Evolutionary conservation across 2,113 vertebrate species (phyloP).

Genomic region (Hypomesus transpacificus): DNA sequence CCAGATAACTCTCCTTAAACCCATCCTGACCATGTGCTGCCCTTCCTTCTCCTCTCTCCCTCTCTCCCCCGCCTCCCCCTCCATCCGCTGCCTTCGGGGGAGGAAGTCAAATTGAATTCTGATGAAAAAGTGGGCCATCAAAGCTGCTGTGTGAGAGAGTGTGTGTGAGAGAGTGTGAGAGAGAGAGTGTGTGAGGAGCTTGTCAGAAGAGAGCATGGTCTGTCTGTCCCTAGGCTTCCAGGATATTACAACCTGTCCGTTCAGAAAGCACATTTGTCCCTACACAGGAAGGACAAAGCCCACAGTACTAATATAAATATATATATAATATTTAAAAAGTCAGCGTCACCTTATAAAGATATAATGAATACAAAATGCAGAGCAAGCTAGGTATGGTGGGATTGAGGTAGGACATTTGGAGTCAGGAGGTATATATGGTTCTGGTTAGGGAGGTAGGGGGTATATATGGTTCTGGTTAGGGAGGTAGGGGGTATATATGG

Average conservation of each 20-base stretch:
- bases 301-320: neutral
- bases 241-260: neutral
- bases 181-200: no score
- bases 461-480: no score
- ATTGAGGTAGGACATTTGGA: neutral
- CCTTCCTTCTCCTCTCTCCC: neutral
- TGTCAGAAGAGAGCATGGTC: no score
- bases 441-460: neutral
- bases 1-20: neutral
- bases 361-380: neutral
- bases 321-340: neutral
- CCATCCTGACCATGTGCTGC: neutral
- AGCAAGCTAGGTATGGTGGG: no score
- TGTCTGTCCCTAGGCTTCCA: no score
- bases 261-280: neutral
- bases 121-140: conserved; percentile 24
- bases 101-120: conserved; percentile 31
- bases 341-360: neutral
- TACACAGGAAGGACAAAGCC: neutral
- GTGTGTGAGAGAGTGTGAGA: neutral
- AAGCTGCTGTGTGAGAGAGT: neutral
- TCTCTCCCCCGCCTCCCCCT: neutral
- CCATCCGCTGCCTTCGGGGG: no score
- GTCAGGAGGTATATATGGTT: neutral
- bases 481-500: neutral